These are phyloP conservation scores for Apodemus sylvaticus DNA, from an alignment of 2,113 vertebrate genomes.

Conservation along the genomic window DNA sequence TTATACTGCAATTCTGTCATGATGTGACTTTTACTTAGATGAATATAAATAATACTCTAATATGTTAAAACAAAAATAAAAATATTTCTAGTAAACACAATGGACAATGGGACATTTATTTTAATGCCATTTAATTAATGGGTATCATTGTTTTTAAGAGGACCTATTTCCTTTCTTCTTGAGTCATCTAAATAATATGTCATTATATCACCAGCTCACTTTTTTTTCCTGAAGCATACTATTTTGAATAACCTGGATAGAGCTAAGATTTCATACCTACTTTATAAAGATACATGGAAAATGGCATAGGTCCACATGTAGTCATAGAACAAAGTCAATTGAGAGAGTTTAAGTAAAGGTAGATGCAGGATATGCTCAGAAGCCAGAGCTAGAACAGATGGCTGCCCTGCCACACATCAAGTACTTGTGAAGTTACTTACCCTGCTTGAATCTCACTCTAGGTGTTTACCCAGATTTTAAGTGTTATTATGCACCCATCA, in stretches of 20 bases:
- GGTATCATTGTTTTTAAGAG: neutral
- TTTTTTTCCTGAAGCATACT: neutral
- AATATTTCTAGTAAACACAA: neutral
- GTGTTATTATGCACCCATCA: neutral
- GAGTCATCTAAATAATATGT: neutral
- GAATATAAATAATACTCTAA: neutral
- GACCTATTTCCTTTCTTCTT: neutral
- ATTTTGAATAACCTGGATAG: neutral
- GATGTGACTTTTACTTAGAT: constrained; percentile 12
- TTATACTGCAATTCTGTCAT: neutral
- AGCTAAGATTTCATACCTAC: neutral
- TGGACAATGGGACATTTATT: neutral
- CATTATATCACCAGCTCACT: fast-evolving
- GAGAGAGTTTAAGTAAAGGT: neutral
- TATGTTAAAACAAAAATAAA: neutral
- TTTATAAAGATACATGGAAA: neutral
- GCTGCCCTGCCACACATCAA: neutral
- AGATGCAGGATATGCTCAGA: neutral
- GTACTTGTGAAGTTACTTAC: neutral
- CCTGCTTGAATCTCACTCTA: neutral
- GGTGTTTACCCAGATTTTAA: neutral
- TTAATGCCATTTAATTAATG: neutral
- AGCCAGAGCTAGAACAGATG: neutral
- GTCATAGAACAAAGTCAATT: neutral
- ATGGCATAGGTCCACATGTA: neutral